Conservation (phyloP, 2,113 vertebrate species). For the Takifugu bimaculatus region DNA sequence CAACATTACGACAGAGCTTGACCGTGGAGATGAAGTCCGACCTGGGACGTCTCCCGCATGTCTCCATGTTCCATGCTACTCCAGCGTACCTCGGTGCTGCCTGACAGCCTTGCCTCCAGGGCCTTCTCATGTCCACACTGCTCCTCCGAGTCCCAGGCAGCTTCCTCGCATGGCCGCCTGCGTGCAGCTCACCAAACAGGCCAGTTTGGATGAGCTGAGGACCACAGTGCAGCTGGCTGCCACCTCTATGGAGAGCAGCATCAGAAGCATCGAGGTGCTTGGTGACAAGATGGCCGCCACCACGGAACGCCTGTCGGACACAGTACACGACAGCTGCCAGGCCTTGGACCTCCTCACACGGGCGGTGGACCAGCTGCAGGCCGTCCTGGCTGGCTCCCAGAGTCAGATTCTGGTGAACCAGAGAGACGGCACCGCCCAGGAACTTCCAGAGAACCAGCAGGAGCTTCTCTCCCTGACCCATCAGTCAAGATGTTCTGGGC, state of each 20-base stretch:
- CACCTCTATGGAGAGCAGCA: conserved; percentile 65
- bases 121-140: conserved; percentile 41
- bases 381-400: conserved; percentile 23
- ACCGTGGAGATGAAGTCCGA: conserved; percentile 11
- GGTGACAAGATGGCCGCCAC: conserved; percentile 61
- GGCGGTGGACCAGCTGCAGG: conserved; percentile 64
- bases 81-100: conserved; percentile 10
- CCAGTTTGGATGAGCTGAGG: conserved; percentile 63
- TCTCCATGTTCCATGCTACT: conserved; percentile 26
- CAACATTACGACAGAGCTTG: conserved; percentile 37
- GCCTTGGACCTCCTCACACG: conserved; percentile 58
- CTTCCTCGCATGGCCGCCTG: conserved; percentile 6
- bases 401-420: not conserved
- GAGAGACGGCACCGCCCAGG: not conserved
- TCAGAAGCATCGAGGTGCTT: conserved; percentile 58
- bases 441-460: too few relatives aligned
- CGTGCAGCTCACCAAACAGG: conserved; percentile 55
- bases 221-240: conserved; percentile 54
- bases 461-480: too few relatives aligned
- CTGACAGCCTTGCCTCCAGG: conserved; percentile 4
- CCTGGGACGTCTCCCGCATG: conserved; percentile 34
- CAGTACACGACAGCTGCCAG: conserved; percentile 65
- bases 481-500: too few relatives aligned
- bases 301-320: conserved; percentile 60
- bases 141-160: conserved; percentile 62